phyloP scores from a whole-genome alignment of 2,888 invertebrate species.

The Cosmopolites sordidus region DNA sequence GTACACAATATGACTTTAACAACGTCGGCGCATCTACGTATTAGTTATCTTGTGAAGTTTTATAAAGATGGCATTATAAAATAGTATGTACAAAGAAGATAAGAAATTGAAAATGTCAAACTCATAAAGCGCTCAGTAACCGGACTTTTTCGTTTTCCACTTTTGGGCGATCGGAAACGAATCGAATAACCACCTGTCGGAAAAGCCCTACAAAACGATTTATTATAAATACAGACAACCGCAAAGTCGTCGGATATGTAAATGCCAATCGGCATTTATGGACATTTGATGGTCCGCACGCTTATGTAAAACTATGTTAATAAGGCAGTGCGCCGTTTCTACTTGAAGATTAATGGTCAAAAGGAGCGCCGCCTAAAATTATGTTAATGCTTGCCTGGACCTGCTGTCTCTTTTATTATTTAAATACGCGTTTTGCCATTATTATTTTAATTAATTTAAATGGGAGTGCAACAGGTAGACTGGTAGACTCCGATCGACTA shows the following conservation, averaged over 20 bases:
- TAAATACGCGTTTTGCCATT: slow-evolving; percentile 26
- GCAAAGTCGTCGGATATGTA: slow-evolving; percentile 23
- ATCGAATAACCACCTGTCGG: slow-evolving; percentile 11
- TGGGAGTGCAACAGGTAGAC: slow-evolving; percentile 19
- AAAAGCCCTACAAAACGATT: slow-evolving; percentile 11
- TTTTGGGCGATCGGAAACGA: background rate
- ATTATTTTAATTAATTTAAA: slow-evolving; percentile 39
- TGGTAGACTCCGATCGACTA: background rate
- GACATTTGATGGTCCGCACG: slow-evolving; percentile 39
- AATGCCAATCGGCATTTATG: slow-evolving; percentile 36
- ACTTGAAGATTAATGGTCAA: slow-evolving; percentile 24
- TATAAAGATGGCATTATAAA: too few species aligned
- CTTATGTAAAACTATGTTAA: slow-evolving; percentile 43
- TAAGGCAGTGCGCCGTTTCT: slow-evolving; percentile 27
- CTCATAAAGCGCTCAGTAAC: too few species aligned
- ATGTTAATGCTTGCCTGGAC: slow-evolving; percentile 25
- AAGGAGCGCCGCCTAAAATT: slow-evolving; percentile 27
- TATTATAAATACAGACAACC: slow-evolving; percentile 14
- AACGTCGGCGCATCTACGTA: too few species aligned
- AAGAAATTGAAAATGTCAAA: too few species aligned
- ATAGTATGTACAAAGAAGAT: too few species aligned
- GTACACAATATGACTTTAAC: too few species aligned
- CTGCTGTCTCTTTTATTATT: slow-evolving; percentile 28
- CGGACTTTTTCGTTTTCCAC: too few species aligned
- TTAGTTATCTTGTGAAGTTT: too few species aligned